Conservation (phyloP, 2,797 vertebrate species). For the Melanotaenia trifasciata region DNA sequence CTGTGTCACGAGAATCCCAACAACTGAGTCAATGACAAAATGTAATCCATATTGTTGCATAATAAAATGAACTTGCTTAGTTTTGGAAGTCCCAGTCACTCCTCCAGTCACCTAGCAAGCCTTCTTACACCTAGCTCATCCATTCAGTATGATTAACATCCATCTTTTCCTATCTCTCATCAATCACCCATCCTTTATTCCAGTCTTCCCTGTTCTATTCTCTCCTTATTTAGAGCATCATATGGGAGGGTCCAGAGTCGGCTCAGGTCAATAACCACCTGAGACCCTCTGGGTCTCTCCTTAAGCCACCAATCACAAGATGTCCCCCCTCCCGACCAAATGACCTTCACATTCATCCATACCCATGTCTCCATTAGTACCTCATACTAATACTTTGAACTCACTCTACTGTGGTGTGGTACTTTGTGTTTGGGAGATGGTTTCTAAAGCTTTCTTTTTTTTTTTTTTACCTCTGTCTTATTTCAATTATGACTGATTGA, state of each 20-base stretch:
- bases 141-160: too few relatives aligned
- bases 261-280: background rate
- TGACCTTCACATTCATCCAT: background rate
- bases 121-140: too few relatives aligned
- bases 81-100: too few relatives aligned
- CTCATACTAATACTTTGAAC: background rate
- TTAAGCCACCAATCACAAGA: too few relatives aligned
- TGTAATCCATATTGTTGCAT: background rate
- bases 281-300: background rate
- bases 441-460: background rate
- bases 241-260: too few relatives aligned
- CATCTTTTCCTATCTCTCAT: too few relatives aligned
- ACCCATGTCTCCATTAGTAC: background rate
- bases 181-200: too few relatives aligned
- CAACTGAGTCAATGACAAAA: conserved; percentile 9
- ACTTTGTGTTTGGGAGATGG: background rate
- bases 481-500: background rate
- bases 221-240: too few relatives aligned
- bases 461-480: background rate
- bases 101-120: too few relatives aligned
- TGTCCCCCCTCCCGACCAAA: background rate
- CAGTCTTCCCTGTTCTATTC: too few relatives aligned
- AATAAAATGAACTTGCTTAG: background rate
- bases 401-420: background rate
- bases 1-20: conserved; percentile 14